Evolutionary conservation across 2,113 vertebrate species (phyloP), one percentile per base, ranked within the genome.

Genomic region (Ophiodon elongatus): DNA sequence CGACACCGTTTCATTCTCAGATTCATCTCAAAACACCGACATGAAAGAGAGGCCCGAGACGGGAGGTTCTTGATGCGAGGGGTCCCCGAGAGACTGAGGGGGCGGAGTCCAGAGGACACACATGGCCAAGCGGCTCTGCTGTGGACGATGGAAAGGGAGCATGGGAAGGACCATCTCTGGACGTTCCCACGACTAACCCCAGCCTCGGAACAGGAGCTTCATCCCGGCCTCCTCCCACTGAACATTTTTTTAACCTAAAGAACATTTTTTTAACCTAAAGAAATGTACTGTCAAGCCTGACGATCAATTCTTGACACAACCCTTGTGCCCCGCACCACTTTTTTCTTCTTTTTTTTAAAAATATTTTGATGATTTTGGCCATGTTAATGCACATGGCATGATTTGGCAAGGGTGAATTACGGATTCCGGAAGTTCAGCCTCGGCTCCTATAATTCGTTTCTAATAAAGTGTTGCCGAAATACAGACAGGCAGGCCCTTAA

Each of bases 11-110:
- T 59, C 0, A 2, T 7, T 65, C 52, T 71, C 91, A 95, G 94
- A 85, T 69, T 79, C 59, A 6, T 63, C 87, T 50, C 56, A 78
- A 33, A 68, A 37, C 75, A 64, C 63, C 2, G 45, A 79, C 39
- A 83, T 83, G 79, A 77, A 75, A 37, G 92, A 94, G 73, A 86
- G 82, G 2, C 47, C 85, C 1, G 13, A 54, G 1, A 39, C 43
- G 0, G 41, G 50, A 74, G 37, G 45, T 29, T 76, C 60, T 1
- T 90, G 83, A 92, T 25, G 17, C 35, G 27, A 70, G 29, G 52
- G 14, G 54, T 29, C 6, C 56, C 9, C 15, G n/a, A 66, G 35
- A 62, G 54, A 15, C 11, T 52, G 11, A 67, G 43, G 41, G 39
- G 37, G 50, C n/a, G n/a, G 33, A 31, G 47, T 64, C 43, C 79